Conservation (phyloP, 2,797 vertebrate species). For the Mormyrus proboscirostris region DNA sequence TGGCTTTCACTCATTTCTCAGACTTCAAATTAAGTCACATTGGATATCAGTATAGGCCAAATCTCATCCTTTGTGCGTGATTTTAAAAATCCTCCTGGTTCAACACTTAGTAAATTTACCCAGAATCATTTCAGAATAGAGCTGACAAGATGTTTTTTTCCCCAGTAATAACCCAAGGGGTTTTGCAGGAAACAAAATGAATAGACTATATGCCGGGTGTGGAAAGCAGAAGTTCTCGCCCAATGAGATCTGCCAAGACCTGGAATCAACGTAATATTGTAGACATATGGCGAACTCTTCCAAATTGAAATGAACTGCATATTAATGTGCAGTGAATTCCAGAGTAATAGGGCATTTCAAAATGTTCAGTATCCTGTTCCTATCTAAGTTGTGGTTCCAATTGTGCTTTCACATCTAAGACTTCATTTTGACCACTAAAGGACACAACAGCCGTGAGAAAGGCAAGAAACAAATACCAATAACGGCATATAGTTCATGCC, state of each 20-base stretch:
- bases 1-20: neutral
- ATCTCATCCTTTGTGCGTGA: neutral
- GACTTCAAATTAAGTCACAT: neutral
- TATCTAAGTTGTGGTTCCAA: neutral
- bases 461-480: neutral
- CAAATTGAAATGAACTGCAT: neutral
- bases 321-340: neutral
- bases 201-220: neutral
- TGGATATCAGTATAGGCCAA: neutral
- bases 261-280: neutral
- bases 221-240: neutral
- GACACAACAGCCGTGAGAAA: neutral
- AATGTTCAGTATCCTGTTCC: neutral
- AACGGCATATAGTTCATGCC: neutral
- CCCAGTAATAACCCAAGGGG: neutral
- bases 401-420: neutral
- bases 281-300: neutral
- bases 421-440: neutral
- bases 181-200: neutral
- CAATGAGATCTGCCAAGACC: neutral
- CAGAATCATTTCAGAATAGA: conserved; percentile 1
- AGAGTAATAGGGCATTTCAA: neutral
- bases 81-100: neutral
- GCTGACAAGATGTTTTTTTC: neutral
- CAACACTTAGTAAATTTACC: neutral